A percentile compares a stretch with the other conserved stretches of the same genome.
Conservation (phyloP, 1,140 invertebrate species). For the Cyrtorhinus lividipennis region DNA sequence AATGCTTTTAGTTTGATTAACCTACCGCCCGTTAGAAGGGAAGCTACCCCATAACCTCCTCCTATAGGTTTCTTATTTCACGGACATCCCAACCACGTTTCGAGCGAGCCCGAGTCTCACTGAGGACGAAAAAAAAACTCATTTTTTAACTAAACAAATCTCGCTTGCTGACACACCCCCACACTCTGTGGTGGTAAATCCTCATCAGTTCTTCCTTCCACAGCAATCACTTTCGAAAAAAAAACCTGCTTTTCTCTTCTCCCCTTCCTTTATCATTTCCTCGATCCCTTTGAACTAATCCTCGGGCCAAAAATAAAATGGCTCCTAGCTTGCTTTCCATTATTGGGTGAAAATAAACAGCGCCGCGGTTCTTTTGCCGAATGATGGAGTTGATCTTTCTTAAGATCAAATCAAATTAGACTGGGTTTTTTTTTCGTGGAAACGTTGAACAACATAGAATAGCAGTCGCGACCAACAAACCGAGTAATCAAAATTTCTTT, state of each 20-base stretch:
- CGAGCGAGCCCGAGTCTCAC: neutral
- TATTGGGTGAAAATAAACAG: no score
- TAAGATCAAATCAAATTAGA: no score
- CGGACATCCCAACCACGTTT: neutral
- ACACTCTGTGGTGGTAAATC: neutral
- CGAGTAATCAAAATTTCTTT: no score
- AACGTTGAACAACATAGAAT: no score
- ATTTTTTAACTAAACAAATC: neutral
- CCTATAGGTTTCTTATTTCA: slow-evolving; percentile 1
- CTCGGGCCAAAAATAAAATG: no score
- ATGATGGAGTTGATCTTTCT: no score
- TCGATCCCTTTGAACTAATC: neutral
- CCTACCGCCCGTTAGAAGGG: neutral
- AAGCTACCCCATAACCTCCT: neutral
- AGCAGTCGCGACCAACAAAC: no score
- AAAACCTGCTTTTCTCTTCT: no score
- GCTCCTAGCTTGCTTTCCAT: no score
- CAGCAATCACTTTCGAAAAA: neutral
- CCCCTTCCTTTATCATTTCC: neutral
- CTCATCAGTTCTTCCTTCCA: neutral
- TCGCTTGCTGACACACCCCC: neutral
- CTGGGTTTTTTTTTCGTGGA: no score
- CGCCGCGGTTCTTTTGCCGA: no score
- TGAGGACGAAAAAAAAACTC: neutral
- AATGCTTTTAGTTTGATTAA: slow-evolving; percentile 10